Conservation (phyloP, 2,888 invertebrate genomes). For the Rhodophaea formosa region DNA sequence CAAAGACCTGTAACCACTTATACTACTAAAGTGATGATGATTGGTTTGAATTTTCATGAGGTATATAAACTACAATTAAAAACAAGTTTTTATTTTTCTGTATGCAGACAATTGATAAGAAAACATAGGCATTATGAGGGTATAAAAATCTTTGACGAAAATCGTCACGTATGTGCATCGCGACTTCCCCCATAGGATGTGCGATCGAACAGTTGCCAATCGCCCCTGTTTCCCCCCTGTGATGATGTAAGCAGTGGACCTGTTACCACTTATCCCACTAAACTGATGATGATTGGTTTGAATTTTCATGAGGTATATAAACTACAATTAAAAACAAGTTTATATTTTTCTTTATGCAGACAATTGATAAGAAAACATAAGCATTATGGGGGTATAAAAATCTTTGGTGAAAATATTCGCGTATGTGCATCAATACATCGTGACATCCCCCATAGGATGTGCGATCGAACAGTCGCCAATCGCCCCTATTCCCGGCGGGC, state of each 20-base stretch:
- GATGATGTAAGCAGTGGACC: too few relatives aligned
- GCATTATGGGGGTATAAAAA: constrained; percentile 23
- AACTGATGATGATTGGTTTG: too few relatives aligned
- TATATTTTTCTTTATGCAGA: not conserved
- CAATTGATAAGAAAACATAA: constrained; percentile 24
- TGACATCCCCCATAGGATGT: constrained; percentile 56
- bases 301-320: too few relatives aligned
- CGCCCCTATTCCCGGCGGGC: constrained; percentile 7
- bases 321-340: too few relatives aligned
- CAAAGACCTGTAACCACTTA: too few relatives aligned
- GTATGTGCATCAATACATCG: constrained; percentile 46
- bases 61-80: too few relatives aligned
- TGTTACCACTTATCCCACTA: too few relatives aligned
- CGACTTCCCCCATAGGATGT: constrained; percentile 56
- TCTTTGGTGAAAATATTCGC: constrained; percentile 39
- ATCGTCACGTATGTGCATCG: constrained; percentile 45
- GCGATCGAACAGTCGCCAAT: constrained; percentile 51
- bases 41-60: too few relatives aligned
- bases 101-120: constrained; percentile 19
- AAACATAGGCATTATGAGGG: constrained; percentile 26
- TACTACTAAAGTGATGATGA: too few relatives aligned
- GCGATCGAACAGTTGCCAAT: constrained; percentile 51
- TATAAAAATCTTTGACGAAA: constrained; percentile 32
- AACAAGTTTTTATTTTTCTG: not conserved
- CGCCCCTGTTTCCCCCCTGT: constrained; percentile 12